Evolutionary conservation across 2,797 vertebrate genomes (phyloP).

Genomic region (Melopsittacus undulatus): DNA sequence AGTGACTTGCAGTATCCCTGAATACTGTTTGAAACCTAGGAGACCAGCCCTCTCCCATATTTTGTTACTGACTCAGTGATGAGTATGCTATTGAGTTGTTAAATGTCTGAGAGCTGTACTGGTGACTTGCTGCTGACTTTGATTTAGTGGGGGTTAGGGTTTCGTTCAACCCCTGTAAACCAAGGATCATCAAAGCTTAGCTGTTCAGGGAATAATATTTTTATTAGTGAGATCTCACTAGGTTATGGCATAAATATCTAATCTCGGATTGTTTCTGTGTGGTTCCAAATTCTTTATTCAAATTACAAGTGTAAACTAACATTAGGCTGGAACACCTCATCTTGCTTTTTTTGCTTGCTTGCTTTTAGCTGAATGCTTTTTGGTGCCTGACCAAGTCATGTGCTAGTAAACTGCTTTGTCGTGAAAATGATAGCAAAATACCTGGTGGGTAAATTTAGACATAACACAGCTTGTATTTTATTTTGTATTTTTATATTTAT

Average conservation of each 20-base stretch:
- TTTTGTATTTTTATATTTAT: neutral
- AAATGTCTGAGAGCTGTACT: neutral
- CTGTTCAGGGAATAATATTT: neutral
- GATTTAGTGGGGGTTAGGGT: neutral
- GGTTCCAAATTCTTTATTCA: neutral
- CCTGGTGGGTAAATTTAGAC: neutral
- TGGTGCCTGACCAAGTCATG: neutral
- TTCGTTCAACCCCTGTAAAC: neutral
- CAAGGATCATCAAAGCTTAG: neutral
- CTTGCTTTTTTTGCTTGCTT: neutral
- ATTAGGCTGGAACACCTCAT: accelerated
- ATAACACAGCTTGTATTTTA: neutral
- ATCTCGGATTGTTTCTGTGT: neutral
- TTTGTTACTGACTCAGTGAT: neutral
- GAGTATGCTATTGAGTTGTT: neutral
- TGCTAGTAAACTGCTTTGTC: neutral
- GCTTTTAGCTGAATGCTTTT: neutral
- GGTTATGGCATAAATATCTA: neutral
- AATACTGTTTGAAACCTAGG: neutral
- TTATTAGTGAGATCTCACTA: neutral
- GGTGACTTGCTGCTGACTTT: neutral
- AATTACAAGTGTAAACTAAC: neutral
- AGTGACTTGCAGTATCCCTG: neutral
- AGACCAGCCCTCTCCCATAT: neutral
- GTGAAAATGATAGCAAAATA: neutral